phyloP scores from a whole-genome alignment of 2,888 invertebrate genomes.

The Tribolium freemani region DNA sequence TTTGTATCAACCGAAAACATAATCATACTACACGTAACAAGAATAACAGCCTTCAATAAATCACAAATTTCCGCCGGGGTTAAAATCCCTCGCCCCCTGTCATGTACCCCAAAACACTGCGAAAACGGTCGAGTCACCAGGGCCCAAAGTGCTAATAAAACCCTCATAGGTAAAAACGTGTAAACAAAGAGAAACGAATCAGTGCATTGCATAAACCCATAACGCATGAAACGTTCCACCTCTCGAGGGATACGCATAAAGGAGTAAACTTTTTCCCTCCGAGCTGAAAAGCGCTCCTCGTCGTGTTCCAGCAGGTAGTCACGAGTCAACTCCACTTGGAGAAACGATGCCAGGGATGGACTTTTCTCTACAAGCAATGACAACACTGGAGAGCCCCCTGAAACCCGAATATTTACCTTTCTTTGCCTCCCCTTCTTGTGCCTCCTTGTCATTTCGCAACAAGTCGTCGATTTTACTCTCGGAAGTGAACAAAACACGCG shows the following conservation, averaged over 20 bases:
- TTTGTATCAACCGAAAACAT: slow-evolving; percentile 97
- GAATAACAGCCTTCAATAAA: slow-evolving; percentile 91
- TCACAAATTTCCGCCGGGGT: slow-evolving; percentile 96
- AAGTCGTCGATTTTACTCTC: slow-evolving; percentile 66
- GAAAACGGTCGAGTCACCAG: slow-evolving; percentile 81
- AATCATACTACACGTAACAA: slow-evolving; percentile 84
- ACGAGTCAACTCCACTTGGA: slow-evolving; percentile 89
- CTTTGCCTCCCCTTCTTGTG: slow-evolving; percentile 54
- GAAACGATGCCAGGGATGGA: slow-evolving; percentile 75
- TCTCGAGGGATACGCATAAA: slow-evolving; percentile 96
- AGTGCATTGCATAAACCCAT: slow-evolving; percentile 95
- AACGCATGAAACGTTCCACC: slow-evolving; percentile 92
- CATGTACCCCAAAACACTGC: slow-evolving; percentile 79
- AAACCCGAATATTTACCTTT: slow-evolving; percentile 45
- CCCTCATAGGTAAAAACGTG: slow-evolving; percentile 95
- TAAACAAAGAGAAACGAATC: slow-evolving; percentile 98
- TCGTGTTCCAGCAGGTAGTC: slow-evolving; percentile 96
- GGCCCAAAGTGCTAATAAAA: slow-evolving; percentile 88
- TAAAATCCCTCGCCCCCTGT: slow-evolving; percentile 72
- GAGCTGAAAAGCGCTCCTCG: slow-evolving; percentile 93
- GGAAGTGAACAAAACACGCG: slow-evolving; percentile 64
- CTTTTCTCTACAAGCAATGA: slow-evolving; percentile 55
- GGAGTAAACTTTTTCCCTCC: slow-evolving; percentile 95
- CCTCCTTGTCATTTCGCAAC: slow-evolving; percentile 54
- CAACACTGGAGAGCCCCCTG: neutral